phyloP scores from a whole-genome alignment of 2,113 vertebrate species.

The Glaucomys volans region DNA sequence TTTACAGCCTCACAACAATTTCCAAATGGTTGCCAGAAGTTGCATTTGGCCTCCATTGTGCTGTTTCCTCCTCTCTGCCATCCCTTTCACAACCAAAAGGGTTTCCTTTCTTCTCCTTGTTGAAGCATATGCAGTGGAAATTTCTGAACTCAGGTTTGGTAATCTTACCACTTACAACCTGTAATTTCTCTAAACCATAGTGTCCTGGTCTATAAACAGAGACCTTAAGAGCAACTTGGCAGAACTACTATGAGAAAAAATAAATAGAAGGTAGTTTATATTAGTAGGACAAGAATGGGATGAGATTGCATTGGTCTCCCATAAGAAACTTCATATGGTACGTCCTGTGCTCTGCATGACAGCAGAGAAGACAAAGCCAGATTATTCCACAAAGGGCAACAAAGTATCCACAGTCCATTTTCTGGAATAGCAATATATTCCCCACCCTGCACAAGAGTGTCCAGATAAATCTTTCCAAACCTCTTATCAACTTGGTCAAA shows the following conservation, averaged over 20 bases:
- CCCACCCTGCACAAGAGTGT: not conserved
- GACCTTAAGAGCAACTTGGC: not conserved
- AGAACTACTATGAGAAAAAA: not conserved
- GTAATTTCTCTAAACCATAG: not conserved
- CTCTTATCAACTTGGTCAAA: not conserved
- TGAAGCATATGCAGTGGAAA: not conserved
- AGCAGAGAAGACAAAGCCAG: not conserved
- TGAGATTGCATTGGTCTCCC: not conserved
- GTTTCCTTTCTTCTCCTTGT: not conserved
- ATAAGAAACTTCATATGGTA: not conserved
- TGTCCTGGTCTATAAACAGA: not conserved
- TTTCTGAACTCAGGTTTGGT: not conserved
- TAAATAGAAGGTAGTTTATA: not conserved
- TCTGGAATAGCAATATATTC: not conserved
- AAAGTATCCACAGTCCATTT: not conserved
- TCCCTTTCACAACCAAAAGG: not conserved
- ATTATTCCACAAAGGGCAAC: not conserved
- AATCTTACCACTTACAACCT: not conserved
- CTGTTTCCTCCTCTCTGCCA: not conserved
- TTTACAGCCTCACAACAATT: not conserved
- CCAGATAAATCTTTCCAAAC: not conserved
- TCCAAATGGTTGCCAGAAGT: not conserved
- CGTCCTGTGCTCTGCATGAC: not conserved
- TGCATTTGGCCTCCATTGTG: rapidly evolving
- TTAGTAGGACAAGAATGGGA: not conserved